Evolutionary conservation across 2,888 invertebrate species (phyloP).

Genomic region (Stenichneumon culpator): DNA sequence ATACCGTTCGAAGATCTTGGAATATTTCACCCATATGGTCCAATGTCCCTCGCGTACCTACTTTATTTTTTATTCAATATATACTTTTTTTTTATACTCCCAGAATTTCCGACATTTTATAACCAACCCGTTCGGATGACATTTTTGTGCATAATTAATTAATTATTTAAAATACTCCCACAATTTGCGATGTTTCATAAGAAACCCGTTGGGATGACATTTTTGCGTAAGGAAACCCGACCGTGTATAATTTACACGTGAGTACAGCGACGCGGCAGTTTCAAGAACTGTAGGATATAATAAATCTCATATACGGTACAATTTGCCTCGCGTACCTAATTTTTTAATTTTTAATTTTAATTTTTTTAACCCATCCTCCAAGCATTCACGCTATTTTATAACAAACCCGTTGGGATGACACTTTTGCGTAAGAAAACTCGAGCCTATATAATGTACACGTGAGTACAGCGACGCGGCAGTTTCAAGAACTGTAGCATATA

Average conservation of each 20-base stretch:
- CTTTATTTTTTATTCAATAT: too few relatives aligned
- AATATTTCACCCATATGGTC: too few relatives aligned
- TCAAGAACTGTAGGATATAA: constrained; percentile 35
- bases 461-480: background rate
- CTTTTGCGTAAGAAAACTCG: background rate
- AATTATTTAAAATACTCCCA: background rate
- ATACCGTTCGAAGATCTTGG: constrained; percentile 16
- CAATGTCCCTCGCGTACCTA: too few relatives aligned
- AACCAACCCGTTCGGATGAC: background rate
- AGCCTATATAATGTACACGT: background rate
- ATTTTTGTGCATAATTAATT: background rate
- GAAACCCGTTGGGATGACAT: background rate
- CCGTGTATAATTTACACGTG: background rate
- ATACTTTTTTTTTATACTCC: background rate
- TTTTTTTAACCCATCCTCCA: background rate
- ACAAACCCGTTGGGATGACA: background rate
- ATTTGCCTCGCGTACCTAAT: background rate
- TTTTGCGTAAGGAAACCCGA: background rate
- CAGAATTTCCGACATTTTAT: background rate
- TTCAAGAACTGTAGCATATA: constrained; percentile 34
- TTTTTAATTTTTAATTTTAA: background rate
- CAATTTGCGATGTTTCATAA: background rate
- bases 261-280: background rate
- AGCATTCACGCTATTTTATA: background rate
- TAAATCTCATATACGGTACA: too few relatives aligned